phyloP scores from a whole-genome alignment of 2,888 invertebrate species.

The Cosmorhoe ocellata region DNA sequence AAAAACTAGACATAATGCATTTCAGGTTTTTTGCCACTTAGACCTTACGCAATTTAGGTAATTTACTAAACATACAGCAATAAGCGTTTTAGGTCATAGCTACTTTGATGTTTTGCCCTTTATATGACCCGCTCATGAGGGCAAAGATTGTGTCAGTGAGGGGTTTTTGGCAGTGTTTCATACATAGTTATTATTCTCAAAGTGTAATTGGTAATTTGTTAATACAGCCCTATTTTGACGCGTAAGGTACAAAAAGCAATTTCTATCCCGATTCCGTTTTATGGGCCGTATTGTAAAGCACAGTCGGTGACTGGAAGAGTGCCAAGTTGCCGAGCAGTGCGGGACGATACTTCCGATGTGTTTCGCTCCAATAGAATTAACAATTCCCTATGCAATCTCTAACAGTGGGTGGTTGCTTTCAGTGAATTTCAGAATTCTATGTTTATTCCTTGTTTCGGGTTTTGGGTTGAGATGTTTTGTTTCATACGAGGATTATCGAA shows the following conservation, averaged over 20 bases:
- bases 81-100: too few relatives aligned
- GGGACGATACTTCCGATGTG: constrained; percentile 63
- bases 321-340: constrained; percentile 60
- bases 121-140: too few relatives aligned
- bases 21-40: too few relatives aligned
- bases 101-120: too few relatives aligned
- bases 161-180: too few relatives aligned
- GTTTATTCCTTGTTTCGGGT: constrained; percentile 12
- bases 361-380: constrained; percentile 72
- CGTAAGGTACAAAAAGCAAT: constrained; percentile 24
- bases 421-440: constrained; percentile 38
- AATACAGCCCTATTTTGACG: constrained; percentile 15
- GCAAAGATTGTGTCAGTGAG: too few relatives aligned
- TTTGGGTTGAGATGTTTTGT: not conserved
- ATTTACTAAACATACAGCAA: too few relatives aligned
- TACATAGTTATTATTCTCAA: too few relatives aligned
- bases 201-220: too few relatives aligned
- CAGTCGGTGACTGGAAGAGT: constrained; percentile 69
- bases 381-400: constrained; percentile 59
- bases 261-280: constrained; percentile 22
- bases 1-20: too few relatives aligned
- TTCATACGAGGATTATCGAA: not conserved
- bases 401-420: constrained; percentile 41
- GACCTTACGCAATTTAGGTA: too few relatives aligned
- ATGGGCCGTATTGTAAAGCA: constrained; percentile 56